phyloP scores from a whole-genome alignment of 1,140 invertebrate genomes.

The Ptiloglossa arizonensis region DNA sequence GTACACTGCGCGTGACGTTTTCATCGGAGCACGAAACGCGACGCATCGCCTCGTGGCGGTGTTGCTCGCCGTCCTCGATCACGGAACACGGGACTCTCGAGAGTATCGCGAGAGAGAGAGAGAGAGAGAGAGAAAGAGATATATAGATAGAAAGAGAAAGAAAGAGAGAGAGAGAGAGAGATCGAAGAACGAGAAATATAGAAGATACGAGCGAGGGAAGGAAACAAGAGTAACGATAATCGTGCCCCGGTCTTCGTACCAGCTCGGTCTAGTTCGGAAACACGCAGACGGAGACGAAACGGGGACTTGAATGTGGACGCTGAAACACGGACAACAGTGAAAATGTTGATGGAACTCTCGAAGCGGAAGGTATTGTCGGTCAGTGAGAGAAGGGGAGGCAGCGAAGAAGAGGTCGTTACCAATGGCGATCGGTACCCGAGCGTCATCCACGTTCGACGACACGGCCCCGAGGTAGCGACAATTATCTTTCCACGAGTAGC shows the following conservation, averaged over 20 bases:
- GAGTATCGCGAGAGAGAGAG: too few species aligned
- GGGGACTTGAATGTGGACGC: conserved; percentile 43
- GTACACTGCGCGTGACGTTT: conserved; percentile 32
- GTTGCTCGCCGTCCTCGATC: neutral
- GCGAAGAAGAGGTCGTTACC: conserved; percentile 45
- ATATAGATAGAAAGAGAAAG: too few species aligned
- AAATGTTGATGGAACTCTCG: conserved; percentile 39
- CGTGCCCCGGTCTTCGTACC: too few species aligned
- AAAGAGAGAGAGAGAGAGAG: too few species aligned
- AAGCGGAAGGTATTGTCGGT: conserved; percentile 20
- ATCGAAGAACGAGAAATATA: conserved; percentile 3
- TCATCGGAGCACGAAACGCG: conserved; percentile 26
- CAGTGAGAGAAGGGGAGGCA: conserved; percentile 43
- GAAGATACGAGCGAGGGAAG: too few species aligned
- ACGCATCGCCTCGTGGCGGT: conserved; percentile 34
- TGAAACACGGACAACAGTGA: conserved; percentile 47
- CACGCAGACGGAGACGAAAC: neutral
- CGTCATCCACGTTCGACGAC: conserved; percentile 26
- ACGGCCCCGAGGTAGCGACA: neutral
- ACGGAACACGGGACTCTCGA: conserved; percentile 2
- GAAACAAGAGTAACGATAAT: too few species aligned
- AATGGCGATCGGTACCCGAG: conserved; percentile 56
- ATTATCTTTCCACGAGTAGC: neutral
- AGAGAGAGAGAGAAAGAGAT: too few species aligned
- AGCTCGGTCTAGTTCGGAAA: conserved; percentile 21